Percentiles rank a stretch among this genome's conserved stretches.
phyloP scores from a whole-genome alignment of 2,113 vertebrate genomes.

The Manacus vitellinus region DNA sequence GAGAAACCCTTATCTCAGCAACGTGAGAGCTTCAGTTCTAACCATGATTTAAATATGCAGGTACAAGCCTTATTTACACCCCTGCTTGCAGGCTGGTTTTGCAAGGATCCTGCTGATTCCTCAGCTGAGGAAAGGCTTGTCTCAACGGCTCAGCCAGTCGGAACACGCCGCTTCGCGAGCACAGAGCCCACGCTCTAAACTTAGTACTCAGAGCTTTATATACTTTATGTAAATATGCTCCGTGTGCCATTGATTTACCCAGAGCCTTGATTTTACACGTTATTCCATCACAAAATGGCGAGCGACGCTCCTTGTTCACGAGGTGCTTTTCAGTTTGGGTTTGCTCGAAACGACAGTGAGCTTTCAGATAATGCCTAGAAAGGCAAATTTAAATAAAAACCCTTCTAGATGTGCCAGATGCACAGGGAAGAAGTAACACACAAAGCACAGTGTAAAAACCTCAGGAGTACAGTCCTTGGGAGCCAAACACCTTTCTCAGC shows the following conservation, averaged over 20 bases:
- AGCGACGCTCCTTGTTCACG: background rate
- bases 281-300: conserved; percentile 17
- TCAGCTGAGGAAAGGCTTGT: background rate
- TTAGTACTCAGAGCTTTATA: conserved; percentile 38
- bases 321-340: background rate
- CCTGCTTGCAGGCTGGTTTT: background rate
- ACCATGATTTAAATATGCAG: accelerated
- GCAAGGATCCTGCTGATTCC: background rate
- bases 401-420: background rate
- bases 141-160: background rate
- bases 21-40: background rate
- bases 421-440: too few relatives aligned
- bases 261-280: background rate
- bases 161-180: background rate
- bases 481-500: background rate
- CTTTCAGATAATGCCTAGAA: background rate
- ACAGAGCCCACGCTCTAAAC: conserved; percentile 24
- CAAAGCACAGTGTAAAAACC: background rate
- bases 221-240: conserved; percentile 40
- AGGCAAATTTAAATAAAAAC: background rate
- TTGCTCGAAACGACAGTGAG: background rate
- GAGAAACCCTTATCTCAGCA: background rate
- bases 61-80: background rate
- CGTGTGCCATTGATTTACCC: conserved; percentile 28
- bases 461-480: too few relatives aligned